phyloP scores from a whole-genome alignment of 2,113 vertebrate genomes.

The Apaloderma vittatum region DNA sequence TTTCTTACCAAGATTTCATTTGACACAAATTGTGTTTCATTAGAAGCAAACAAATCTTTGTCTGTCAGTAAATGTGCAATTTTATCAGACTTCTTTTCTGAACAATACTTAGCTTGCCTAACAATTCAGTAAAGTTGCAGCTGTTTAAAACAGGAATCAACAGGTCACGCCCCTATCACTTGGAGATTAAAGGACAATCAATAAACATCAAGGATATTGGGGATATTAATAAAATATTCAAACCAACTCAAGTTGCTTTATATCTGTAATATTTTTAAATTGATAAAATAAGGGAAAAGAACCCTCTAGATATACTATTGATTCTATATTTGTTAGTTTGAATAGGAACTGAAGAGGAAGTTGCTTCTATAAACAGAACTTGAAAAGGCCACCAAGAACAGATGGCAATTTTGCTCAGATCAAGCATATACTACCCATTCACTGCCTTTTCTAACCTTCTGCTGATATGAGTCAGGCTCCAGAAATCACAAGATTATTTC shows the following conservation, averaged over 20 bases:
- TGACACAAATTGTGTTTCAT: neutral
- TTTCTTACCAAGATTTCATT: neutral
- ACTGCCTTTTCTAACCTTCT: neutral
- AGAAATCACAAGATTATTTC: neutral
- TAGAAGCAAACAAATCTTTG: neutral
- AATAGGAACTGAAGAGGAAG: neutral
- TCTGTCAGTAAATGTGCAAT: neutral
- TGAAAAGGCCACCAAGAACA: rapidly evolving
- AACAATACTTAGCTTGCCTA: neutral
- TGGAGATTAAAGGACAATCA: neutral
- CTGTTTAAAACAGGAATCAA: neutral
- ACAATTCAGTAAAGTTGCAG: neutral
- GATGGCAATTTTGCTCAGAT: neutral
- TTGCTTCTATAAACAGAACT: neutral
- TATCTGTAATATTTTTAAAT: neutral
- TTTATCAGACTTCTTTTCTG: neutral
- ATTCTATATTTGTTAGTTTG: neutral
- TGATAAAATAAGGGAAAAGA: neutral
- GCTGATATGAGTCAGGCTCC: neutral
- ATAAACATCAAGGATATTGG: neutral
- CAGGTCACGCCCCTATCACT: neutral
- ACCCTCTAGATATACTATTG: neutral
- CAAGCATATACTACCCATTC: rapidly evolving
- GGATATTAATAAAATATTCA: neutral
- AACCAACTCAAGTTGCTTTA: neutral